Percentiles rank a stretch among this genome's conserved stretches.
These are phyloP conservation scores for Emys orbicularis DNA, from an alignment of 2,797 vertebrate genomes.

Conservation along the genomic window DNA sequence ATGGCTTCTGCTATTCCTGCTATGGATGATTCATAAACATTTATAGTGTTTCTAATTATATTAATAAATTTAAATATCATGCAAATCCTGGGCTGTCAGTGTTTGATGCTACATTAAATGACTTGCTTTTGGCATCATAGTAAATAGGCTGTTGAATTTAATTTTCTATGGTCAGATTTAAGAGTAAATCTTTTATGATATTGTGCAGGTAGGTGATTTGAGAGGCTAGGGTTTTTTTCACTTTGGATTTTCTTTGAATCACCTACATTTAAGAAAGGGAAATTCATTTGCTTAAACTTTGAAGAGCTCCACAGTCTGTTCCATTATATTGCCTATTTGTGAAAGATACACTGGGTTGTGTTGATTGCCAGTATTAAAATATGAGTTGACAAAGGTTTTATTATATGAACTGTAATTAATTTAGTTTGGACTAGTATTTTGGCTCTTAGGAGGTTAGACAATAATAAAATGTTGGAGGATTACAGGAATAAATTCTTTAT, in stretches of 20 bases:
- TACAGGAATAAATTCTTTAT: neutral
- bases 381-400: neutral
- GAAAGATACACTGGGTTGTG: neutral
- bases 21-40: neutral
- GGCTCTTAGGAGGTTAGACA: neutral
- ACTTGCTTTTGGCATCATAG: neutral
- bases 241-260: too few species aligned
- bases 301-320: neutral
- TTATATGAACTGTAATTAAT: neutral
- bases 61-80: neutral
- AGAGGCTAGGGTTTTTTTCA: neutral
- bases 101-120: neutral
- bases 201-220: neutral
- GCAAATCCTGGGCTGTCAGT: neutral
- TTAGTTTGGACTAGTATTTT: neutral
- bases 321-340: neutral
- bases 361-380: neutral
- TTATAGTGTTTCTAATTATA: neutral
- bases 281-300: neutral
- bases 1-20: neutral
- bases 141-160: neutral
- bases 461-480: neutral
- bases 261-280: too few species aligned
- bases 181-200: neutral
- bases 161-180: neutral